These are phyloP conservation scores for Agrochola litura DNA, from an alignment of 2,888 invertebrate genomes.

Conservation along the genomic window DNA sequence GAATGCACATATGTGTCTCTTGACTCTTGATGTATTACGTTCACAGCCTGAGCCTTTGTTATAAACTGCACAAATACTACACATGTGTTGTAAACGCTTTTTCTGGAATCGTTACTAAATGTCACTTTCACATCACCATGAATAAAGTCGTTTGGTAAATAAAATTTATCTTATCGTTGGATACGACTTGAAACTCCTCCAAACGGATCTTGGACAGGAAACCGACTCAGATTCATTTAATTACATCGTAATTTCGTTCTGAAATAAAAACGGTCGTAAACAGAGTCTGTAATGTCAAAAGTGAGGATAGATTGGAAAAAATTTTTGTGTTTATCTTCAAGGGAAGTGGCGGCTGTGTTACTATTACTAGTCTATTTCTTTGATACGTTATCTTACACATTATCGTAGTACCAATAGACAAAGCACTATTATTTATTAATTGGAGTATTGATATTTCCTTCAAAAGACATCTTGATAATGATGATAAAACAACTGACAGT, in stretches of 20 bases:
- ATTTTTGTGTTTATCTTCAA: conserved; percentile 46
- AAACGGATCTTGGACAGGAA: conserved; percentile 67
- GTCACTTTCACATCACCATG: conserved; percentile 38
- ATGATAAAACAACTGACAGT: neutral
- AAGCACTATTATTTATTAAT: neutral
- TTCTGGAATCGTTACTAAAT: conserved; percentile 37
- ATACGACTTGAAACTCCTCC: conserved; percentile 41
- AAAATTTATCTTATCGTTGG: conserved; percentile 45
- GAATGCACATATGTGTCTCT: conserved; percentile 40
- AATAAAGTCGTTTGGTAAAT: conserved; percentile 48
- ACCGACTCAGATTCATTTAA: conserved; percentile 72
- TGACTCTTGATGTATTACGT: conserved; percentile 31
- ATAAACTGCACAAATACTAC: conserved; percentile 9
- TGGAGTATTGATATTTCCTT: neutral
- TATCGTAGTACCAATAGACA: conserved; percentile 23
- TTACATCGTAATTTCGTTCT: conserved; percentile 67
- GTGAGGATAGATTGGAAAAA: conserved; percentile 50
- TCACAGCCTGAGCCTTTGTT: conserved; percentile 47
- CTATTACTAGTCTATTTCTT: conserved; percentile 12
- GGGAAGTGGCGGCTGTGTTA: conserved; percentile 34
- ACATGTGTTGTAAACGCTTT: conserved; percentile 21
- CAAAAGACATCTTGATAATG: neutral
- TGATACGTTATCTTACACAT: conserved; percentile 39
- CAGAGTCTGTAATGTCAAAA: conserved; percentile 50
- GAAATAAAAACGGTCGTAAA: conserved; percentile 66